phyloP scores from a whole-genome alignment of 1,140 invertebrate species.

The Leucophenga varia region DNA sequence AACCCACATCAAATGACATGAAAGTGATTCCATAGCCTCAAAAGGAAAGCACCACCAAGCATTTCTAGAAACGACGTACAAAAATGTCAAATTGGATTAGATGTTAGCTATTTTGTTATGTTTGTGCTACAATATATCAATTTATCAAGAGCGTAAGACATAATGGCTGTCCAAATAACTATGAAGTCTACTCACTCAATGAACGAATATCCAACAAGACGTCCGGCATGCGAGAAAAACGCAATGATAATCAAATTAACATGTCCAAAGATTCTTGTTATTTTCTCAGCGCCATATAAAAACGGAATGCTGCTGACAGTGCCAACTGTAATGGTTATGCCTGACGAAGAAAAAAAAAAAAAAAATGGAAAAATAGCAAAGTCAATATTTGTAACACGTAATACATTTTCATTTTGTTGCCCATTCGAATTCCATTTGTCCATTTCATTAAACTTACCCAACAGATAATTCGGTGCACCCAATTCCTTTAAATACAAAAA shows the following conservation, averaged over 20 bases:
- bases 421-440: not conserved
- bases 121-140: slow-evolving; percentile 3
- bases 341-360: slow-evolving; percentile 56
- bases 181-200: slow-evolving; percentile 66
- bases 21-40: slow-evolving; percentile 81
- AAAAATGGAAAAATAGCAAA: not conserved
- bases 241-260: slow-evolving; percentile 80
- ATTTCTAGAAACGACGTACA: slow-evolving; percentile 60
- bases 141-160: not conserved
- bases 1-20: slow-evolving; percentile 85
- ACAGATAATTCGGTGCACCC: slow-evolving; percentile 74
- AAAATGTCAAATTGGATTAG: slow-evolving; percentile 30
- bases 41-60: slow-evolving; percentile 85
- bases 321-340: slow-evolving; percentile 77
- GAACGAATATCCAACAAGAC: slow-evolving; percentile 79
- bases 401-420: too few species aligned
- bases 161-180: not conserved
- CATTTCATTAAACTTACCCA: slow-evolving; percentile 62
- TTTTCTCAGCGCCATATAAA: slow-evolving; percentile 75
- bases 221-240: slow-evolving; percentile 76
- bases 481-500: slow-evolving; percentile 82
- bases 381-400: too few species aligned
- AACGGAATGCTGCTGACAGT: slow-evolving; percentile 78
- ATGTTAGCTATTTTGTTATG: slow-evolving; percentile 14
- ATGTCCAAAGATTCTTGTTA: slow-evolving; percentile 78